Evolutionary conservation across 1,140 invertebrate species (phyloP).

Genomic region (Macrostomum lignano): DNA sequence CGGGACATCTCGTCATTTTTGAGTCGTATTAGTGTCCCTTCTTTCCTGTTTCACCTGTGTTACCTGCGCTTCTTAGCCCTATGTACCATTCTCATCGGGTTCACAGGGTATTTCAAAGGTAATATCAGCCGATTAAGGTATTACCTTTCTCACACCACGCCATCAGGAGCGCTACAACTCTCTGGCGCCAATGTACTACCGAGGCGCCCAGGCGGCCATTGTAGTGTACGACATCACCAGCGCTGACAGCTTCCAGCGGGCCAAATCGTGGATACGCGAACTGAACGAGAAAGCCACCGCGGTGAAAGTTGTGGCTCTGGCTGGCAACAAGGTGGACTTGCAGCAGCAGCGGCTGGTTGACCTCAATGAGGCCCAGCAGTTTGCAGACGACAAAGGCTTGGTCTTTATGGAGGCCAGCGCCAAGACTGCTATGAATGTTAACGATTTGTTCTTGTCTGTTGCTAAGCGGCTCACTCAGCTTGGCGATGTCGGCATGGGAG

Average conservation of each 20-base stretch:
- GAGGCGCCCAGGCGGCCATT: constrained; percentile 61
- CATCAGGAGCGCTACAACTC: constrained; percentile 41
- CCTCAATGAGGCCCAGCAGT: constrained; percentile 63
- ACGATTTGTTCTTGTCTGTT: constrained; percentile 54
- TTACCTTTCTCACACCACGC: background rate
- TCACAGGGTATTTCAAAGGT: too few relatives aligned
- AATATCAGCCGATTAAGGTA: background rate
- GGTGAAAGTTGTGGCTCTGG: constrained; percentile 71
- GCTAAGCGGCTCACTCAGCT: too few relatives aligned
- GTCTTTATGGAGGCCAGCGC: constrained; percentile 99
- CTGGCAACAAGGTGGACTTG: constrained; percentile 73
- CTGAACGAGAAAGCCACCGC: constrained; percentile 83
- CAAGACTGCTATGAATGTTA: constrained; percentile 97
- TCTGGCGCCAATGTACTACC: constrained; percentile 63
- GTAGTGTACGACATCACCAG: constrained; percentile 64
- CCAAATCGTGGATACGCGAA: constrained; percentile 98
- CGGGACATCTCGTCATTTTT: too few relatives aligned
- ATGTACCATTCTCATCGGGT: too few relatives aligned
- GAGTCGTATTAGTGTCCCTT: too few relatives aligned
- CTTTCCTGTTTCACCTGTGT: too few relatives aligned
- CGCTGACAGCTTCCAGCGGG: constrained; percentile 84
- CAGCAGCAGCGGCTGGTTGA: too few relatives aligned
- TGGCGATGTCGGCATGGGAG: too few relatives aligned
- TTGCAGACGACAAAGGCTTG: constrained; percentile 91
- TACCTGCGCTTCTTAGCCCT: too few relatives aligned